Percentiles rank a stretch among this genome's conserved stretches.
Evolutionary conservation across 2,797 vertebrate genomes (phyloP).

Genomic region (Phrynocephalus forsythii): DNA sequence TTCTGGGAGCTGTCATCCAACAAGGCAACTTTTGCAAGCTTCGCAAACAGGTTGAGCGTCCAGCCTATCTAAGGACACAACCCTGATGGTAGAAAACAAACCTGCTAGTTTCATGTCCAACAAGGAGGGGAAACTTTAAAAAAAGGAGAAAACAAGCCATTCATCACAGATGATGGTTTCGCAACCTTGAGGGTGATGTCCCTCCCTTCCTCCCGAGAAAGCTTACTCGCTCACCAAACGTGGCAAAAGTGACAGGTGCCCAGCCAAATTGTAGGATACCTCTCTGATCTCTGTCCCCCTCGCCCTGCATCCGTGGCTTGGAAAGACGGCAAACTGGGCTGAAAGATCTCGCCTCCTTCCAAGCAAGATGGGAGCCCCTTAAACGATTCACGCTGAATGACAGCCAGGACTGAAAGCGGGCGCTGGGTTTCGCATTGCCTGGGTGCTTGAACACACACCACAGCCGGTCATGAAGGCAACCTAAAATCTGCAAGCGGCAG

Average conservation of each 20-base stretch:
- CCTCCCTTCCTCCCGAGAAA: not conserved
- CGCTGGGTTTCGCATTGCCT: not conserved
- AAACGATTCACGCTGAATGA: not conserved
- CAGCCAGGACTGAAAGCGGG: not conserved
- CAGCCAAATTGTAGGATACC: too few relatives aligned
- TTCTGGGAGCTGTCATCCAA: too few relatives aligned
- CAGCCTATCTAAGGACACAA: not conserved
- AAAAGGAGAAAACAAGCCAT: not conserved
- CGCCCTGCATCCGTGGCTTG: not conserved
- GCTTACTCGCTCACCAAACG: too few relatives aligned
- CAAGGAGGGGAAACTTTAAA: not conserved
- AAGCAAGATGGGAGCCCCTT: not conserved
- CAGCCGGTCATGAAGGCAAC: not conserved
- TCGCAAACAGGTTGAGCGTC: not conserved
- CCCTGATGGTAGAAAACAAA: not conserved
- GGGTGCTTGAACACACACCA: too few relatives aligned
- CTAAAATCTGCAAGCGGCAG: not conserved
- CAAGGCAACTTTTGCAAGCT: not conserved
- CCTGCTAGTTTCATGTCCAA: not conserved
- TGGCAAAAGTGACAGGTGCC: too few relatives aligned
- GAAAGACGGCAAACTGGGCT: too few relatives aligned
- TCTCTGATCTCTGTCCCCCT: not conserved
- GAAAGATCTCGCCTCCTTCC: not conserved
- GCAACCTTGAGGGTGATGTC: not conserved
- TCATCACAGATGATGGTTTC: constrained; percentile 14